phyloP scores from a whole-genome alignment of 2,113 vertebrate species.

The Nothocercus julius region DNA sequence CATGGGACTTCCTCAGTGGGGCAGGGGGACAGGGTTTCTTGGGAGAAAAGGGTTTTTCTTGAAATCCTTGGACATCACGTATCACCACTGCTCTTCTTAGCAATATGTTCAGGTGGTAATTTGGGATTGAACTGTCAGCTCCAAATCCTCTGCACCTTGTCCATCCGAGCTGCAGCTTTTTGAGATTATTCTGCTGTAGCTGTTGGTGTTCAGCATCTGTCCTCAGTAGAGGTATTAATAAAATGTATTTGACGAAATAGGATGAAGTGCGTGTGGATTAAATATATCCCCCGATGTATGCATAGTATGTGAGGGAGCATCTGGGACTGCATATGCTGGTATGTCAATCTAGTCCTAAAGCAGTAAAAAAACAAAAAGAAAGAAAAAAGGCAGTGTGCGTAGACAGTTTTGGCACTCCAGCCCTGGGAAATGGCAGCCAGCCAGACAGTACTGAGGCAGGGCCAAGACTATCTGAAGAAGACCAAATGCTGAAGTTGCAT shows the following conservation, averaged over 20 bases:
- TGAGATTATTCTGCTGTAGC: neutral
- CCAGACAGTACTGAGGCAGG: slow-evolving; percentile 60
- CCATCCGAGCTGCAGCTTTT: neutral
- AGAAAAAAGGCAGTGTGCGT: neutral
- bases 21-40: neutral
- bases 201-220: neutral
- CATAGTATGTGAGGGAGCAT: neutral
- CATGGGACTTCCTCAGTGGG: rapidly evolving
- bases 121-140: neutral
- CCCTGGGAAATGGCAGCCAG: slow-evolving; percentile 79
- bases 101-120: neutral
- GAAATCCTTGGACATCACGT: neutral
- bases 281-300: neutral
- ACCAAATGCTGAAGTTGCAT: slow-evolving; percentile 57
- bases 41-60: neutral
- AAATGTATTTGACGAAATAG: neutral
- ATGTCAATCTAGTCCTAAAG: slow-evolving; percentile 41
- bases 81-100: neutral
- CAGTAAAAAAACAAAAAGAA: neutral
- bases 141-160: neutral
- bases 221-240: neutral
- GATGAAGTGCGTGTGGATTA: neutral
- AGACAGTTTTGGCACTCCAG: slow-evolving; percentile 69
- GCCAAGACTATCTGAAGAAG: slow-evolving; percentile 73
- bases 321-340: neutral